Conservation (phyloP, 2,888 invertebrate species). For the Mechanitis messenoides region DNA sequence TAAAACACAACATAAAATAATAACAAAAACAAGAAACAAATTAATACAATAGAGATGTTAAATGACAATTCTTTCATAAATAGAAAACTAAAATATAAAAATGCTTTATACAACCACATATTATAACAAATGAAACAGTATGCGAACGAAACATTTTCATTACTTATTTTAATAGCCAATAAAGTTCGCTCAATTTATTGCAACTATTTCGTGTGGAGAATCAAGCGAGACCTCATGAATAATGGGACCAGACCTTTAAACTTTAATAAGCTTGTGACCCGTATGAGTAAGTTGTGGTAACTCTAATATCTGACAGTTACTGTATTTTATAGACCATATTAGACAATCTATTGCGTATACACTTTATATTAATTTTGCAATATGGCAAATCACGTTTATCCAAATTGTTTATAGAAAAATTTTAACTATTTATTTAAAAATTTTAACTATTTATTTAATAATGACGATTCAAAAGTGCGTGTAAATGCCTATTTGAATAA, state of each 20-base stretch:
- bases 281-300: conserved; percentile 52
- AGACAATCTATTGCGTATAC: background rate
- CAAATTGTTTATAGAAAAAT: no score
- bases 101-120: conserved; percentile 10
- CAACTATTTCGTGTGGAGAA: conserved; percentile 64
- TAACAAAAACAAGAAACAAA: no score
- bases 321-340: background rate
- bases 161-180: conserved; percentile 73
- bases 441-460: no score
- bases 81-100: no score
- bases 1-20: no score
- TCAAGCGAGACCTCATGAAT: conserved; percentile 65
- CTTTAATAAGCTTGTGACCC: conserved; percentile 59
- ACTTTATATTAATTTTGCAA: no score
- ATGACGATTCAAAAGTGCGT: no score
- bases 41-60: no score
- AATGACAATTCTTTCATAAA: no score
- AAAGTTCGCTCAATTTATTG: conserved; percentile 67
- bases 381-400: no score
- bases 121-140: conserved; percentile 27
- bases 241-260: conserved; percentile 60
- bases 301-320: conserved; percentile 27
- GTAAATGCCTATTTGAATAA: no score
- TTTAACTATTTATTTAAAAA: no score
- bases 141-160: conserved; percentile 55